phyloP scores from a whole-genome alignment of 2,113 vertebrate genomes.

The Parus major region DNA sequence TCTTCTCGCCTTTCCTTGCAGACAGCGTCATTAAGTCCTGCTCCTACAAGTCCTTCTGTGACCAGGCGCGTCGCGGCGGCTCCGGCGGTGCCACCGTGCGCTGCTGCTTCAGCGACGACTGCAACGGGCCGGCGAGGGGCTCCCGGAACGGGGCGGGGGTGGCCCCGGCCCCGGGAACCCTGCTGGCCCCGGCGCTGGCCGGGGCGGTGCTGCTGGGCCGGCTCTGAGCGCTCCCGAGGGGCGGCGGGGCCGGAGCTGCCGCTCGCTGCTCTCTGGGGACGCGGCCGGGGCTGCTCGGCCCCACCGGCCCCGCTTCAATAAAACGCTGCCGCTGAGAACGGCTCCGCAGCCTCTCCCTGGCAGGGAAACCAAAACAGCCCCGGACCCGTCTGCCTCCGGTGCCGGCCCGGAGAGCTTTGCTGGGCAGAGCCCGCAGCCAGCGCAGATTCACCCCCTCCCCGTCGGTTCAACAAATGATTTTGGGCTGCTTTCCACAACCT shows the following conservation, averaged over 20 bases:
- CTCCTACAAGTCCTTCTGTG: slow-evolving; percentile 85
- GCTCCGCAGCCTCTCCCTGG: not conserved
- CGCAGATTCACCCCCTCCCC: not conserved
- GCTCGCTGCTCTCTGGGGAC: not conserved
- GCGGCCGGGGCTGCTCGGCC: not conserved
- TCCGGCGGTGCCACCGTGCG: slow-evolving; percentile 74
- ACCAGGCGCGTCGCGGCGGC: slow-evolving; percentile 71
- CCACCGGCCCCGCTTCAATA: not conserved
- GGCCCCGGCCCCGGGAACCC: slow-evolving; percentile 28
- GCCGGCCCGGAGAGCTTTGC: not conserved
- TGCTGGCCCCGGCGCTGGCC: slow-evolving; percentile 58
- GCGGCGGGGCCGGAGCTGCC: not conserved
- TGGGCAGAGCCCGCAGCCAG: not conserved
- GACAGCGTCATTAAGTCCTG: slow-evolving; percentile 85
- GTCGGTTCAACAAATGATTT: not conserved
- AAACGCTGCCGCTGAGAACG: not conserved
- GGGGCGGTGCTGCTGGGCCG: slow-evolving; percentile 57
- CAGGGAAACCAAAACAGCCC: not conserved
- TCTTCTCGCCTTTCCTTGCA: slow-evolving; percentile 22
- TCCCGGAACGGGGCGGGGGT: slow-evolving; percentile 24
- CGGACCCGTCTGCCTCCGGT: not conserved
- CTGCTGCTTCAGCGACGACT: slow-evolving; percentile 83
- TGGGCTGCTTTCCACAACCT: not conserved
- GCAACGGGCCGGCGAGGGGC: slow-evolving; percentile 77
- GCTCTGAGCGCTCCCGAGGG: slow-evolving; percentile 26